These are phyloP conservation scores for Polyergus mexicanus DNA, from an alignment of 1,140 invertebrate genomes.

Conservation along the genomic window DNA sequence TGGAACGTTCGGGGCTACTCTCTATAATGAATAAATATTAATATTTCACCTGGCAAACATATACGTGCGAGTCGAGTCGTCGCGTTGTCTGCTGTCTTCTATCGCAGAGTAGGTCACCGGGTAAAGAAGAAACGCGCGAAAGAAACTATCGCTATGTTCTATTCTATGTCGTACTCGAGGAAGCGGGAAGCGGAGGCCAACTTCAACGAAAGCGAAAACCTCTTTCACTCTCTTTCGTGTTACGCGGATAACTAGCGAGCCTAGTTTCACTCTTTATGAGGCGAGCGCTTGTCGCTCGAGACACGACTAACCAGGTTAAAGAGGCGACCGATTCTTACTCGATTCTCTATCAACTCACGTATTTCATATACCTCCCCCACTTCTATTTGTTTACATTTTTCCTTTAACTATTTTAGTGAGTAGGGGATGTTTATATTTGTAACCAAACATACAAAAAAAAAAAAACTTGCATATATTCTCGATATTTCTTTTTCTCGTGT, in stretches of 20 bases:
- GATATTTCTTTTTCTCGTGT: not conserved
- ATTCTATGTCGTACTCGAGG: slow-evolving; percentile 55
- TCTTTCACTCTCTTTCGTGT: slow-evolving; percentile 79
- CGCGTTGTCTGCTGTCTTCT: slow-evolving; percentile 8
- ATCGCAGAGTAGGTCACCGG: slow-evolving; percentile 66
- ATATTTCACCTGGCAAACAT: not conserved
- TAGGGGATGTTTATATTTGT: not conserved
- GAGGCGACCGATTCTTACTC: not conserved
- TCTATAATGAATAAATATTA: not conserved
- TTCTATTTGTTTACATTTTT: not conserved
- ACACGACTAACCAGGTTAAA: slow-evolving; percentile 48
- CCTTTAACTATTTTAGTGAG: not conserved
- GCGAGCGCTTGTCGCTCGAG: slow-evolving; percentile 39
- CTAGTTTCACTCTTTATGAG: slow-evolving; percentile 70
- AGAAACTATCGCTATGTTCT: slow-evolving; percentile 51
- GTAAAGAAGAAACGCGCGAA: slow-evolving; percentile 65
- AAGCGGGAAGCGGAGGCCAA: slow-evolving; percentile 72
- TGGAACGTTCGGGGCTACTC: too few relatives aligned
- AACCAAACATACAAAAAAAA: not conserved
- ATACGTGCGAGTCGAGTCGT: not conserved
- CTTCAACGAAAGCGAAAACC: slow-evolving; percentile 82
- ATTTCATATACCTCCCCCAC: not conserved
- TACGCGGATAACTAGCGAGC: slow-evolving; percentile 50
- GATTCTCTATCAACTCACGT: not conserved
- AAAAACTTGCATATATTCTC: not conserved